Evolutionary conservation across 2,113 vertebrate genomes (phyloP).

Genomic region (Larimichthys polyactis): DNA sequence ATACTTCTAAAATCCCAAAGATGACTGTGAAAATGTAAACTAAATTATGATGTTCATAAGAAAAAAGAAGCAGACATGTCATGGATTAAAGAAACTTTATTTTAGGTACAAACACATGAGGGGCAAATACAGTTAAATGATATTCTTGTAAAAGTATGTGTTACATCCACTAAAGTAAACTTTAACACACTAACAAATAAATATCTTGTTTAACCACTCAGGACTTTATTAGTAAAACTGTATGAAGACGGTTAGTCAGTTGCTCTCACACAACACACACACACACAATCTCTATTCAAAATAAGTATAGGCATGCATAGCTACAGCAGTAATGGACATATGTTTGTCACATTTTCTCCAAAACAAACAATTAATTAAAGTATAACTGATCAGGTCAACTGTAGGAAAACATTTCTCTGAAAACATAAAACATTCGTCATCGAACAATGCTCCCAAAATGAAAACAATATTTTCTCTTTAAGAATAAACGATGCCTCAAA

Average conservation of each 20-base stretch:
- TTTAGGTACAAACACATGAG: constrained; percentile 54
- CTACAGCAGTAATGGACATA: constrained; percentile 37
- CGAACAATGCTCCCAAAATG: not conserved
- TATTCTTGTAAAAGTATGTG: constrained; percentile 13
- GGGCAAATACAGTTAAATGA: constrained; percentile 8
- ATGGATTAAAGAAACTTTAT: constrained; percentile 55
- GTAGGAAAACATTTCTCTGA: constrained; percentile 21
- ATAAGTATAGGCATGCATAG: constrained; percentile 37
- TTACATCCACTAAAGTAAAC: constrained; percentile 34
- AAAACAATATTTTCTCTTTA: not conserved
- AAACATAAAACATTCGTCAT: constrained; percentile 34
- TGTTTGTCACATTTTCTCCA: constrained; percentile 5
- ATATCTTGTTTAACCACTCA: constrained; percentile 36
- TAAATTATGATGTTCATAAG: not conserved
- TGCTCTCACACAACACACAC: constrained; percentile 13
- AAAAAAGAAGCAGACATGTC: not conserved
- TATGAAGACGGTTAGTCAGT: constrained; percentile 35
- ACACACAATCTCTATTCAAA: constrained; percentile 30
- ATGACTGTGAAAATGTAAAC: no score
- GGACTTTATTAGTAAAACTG: constrained; percentile 24
- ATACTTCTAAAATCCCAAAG: not conserved
- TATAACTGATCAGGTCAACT: constrained; percentile 7
- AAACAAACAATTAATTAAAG: not conserved
- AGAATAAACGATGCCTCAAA: not conserved
- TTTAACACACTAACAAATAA: constrained; percentile 49